These are phyloP conservation scores for Podiceps cristatus DNA, from an alignment of 2,113 vertebrate species.

Conservation along the genomic window DNA sequence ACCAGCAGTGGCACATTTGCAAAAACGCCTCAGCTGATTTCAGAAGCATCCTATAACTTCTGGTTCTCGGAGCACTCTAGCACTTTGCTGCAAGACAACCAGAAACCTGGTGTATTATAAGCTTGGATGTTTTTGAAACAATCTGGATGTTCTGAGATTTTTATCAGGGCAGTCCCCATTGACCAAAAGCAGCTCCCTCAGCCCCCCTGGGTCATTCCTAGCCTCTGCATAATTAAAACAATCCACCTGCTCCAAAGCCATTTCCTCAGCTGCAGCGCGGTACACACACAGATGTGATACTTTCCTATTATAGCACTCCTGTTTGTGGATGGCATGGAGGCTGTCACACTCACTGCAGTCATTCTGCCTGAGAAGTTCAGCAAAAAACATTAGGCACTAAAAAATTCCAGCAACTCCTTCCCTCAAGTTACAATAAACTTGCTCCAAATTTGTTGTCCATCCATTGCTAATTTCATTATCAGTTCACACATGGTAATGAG, in stretches of 20 bases:
- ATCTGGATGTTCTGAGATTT: neutral
- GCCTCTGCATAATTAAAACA: constrained; percentile 14
- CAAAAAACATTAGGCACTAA: neutral
- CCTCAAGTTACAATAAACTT: neutral
- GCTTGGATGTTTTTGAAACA: neutral
- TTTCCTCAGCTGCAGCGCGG: neutral
- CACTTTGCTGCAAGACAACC: neutral
- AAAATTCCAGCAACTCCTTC: neutral
- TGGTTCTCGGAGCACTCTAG: neutral
- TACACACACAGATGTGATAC: neutral
- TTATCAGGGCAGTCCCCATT: neutral
- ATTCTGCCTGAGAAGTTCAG: accelerated
- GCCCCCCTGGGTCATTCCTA: neutral
- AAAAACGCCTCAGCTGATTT: neutral
- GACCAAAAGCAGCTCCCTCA: neutral
- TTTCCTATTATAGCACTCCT: neutral
- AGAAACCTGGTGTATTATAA: neutral
- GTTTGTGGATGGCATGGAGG: neutral
- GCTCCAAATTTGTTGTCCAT: neutral
- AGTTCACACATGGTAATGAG: constrained; percentile 8
- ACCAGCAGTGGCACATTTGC: neutral
- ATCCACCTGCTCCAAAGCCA: constrained; percentile 1
- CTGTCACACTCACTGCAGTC: neutral
- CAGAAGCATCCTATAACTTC: neutral
- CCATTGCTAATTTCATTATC: neutral